phyloP scores from a whole-genome alignment of 2,888 invertebrate genomes.

The Drosophila borealis region DNA sequence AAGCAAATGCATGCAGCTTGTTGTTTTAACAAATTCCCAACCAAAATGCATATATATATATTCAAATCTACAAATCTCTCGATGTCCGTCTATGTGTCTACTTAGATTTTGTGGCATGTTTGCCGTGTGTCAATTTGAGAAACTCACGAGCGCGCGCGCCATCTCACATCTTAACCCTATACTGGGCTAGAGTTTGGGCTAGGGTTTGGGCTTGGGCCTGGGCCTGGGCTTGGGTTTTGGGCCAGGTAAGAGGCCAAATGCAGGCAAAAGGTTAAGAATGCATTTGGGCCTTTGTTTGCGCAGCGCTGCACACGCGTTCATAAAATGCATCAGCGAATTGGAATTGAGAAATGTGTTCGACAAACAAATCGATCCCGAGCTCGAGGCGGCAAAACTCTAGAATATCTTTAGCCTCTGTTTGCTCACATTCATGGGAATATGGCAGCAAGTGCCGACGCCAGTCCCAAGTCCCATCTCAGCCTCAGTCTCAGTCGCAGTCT shows the following conservation, averaged over 20 bases:
- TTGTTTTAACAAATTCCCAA: conserved; percentile 69
- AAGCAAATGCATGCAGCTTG: conserved; percentile 53
- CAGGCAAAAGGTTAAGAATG: conserved; percentile 71
- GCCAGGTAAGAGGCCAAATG: conserved; percentile 54
- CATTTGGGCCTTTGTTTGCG: conserved; percentile 68
- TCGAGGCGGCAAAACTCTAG: conserved; percentile 67
- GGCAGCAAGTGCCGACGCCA: conserved; percentile 61
- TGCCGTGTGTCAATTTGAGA: conserved; percentile 59
- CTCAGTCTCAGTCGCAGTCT: conserved; percentile 4
- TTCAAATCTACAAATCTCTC: not conserved
- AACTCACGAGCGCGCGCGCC: conserved; percentile 65
- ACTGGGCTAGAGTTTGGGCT: conserved; percentile 12
- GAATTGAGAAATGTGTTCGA: conserved; percentile 74
- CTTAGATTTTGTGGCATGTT: conserved; percentile 46
- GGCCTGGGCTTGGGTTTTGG: conserved; percentile 15
- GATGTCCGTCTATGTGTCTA: not conserved
- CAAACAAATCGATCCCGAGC: conserved; percentile 57
- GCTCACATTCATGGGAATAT: conserved; percentile 78
- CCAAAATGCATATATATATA: conserved; percentile 9
- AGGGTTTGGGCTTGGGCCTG: conserved; percentile 10
- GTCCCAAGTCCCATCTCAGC: conserved; percentile 12
- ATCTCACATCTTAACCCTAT: conserved; percentile 67
- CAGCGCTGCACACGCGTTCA: conserved; percentile 72
- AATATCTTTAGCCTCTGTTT: conserved; percentile 69
- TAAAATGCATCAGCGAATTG: conserved; percentile 82